A percentile compares a stretch with the other conserved stretches of the same genome.
Conservation (phyloP, 2,113 vertebrate species). For the Accipiter virgatus region DNA sequence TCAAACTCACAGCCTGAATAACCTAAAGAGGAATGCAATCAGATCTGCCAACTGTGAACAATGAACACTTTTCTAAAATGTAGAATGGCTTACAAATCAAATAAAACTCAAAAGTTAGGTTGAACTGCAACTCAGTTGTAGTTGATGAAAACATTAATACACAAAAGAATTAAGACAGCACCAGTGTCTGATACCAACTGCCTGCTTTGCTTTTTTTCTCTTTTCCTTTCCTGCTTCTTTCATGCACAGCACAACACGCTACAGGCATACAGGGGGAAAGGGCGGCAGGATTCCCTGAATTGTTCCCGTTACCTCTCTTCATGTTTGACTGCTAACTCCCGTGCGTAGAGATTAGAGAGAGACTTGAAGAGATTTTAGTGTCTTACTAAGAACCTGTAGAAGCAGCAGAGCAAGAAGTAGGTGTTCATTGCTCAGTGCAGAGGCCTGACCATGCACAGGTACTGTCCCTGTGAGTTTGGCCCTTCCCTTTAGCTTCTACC, state of each 20-base stretch:
- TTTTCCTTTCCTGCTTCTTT: not conserved
- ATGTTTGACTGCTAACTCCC: not conserved
- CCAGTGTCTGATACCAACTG: not conserved
- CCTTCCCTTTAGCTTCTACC: not conserved
- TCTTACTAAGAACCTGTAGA: not conserved
- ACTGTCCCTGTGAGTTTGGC: not conserved
- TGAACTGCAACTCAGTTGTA: not conserved
- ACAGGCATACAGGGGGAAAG: not conserved
- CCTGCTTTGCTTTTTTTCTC: not conserved
- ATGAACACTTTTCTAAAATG: not conserved
- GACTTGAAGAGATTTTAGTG: not conserved
- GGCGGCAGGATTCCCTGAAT: not conserved
- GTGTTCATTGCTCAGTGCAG: not conserved
- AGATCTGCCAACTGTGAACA: not conserved
- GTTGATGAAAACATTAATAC: not conserved
- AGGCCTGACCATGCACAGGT: not conserved
- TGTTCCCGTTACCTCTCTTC: not conserved
- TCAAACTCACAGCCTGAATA: not conserved
- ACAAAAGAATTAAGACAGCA: not conserved
- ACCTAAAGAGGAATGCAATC: not conserved
- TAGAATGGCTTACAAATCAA: not conserved
- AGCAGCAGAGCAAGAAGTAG: not conserved
- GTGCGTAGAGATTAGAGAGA: conserved; percentile 11
- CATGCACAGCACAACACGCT: not conserved
- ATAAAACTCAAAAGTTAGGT: not conserved